Conservation (phyloP, 2,888 invertebrate species). For the Diplazon laetatorius region DNA sequence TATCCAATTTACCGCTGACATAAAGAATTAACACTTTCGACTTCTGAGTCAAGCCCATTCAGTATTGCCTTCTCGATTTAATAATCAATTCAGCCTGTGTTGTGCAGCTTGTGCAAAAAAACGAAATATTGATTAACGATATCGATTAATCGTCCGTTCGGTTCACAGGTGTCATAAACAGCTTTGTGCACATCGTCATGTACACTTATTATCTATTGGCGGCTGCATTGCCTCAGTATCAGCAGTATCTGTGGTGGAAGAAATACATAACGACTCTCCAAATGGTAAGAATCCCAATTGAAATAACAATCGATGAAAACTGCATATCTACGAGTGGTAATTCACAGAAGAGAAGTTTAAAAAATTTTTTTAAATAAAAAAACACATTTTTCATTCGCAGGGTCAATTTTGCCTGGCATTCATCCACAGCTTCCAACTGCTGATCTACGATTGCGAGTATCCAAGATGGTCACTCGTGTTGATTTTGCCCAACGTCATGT, state of each 20-base stretch:
- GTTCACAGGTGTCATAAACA: slow-evolving; percentile 90
- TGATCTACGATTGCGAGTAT: slow-evolving; percentile 94
- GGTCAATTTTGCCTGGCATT: slow-evolving; percentile 95
- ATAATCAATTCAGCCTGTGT: too few species aligned
- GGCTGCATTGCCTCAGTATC: slow-evolving; percentile 93
- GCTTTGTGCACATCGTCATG: slow-evolving; percentile 97
- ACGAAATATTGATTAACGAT: background rate
- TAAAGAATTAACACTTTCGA: too few species aligned
- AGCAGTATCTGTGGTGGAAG: slow-evolving; percentile 97
- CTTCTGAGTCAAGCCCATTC: too few species aligned
- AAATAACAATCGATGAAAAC: background rate
- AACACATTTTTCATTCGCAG: slow-evolving; percentile 84
- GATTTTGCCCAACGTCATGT: slow-evolving; percentile 94
- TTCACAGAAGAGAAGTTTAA: background rate
- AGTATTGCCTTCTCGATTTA: too few species aligned
- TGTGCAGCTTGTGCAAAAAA: too few species aligned
- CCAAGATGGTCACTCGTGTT: slow-evolving; percentile 92
- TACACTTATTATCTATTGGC: slow-evolving; percentile 95
- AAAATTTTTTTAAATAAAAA: background rate
- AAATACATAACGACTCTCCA: slow-evolving; percentile 95
- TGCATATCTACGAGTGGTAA: background rate
- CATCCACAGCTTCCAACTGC: slow-evolving; percentile 92
- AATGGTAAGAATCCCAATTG: slow-evolving; percentile 85
- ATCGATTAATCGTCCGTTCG: background rate
- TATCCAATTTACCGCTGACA: too few species aligned